phyloP scores from a whole-genome alignment of 2,888 invertebrate genomes.

The Drosophila greeni region DNA sequence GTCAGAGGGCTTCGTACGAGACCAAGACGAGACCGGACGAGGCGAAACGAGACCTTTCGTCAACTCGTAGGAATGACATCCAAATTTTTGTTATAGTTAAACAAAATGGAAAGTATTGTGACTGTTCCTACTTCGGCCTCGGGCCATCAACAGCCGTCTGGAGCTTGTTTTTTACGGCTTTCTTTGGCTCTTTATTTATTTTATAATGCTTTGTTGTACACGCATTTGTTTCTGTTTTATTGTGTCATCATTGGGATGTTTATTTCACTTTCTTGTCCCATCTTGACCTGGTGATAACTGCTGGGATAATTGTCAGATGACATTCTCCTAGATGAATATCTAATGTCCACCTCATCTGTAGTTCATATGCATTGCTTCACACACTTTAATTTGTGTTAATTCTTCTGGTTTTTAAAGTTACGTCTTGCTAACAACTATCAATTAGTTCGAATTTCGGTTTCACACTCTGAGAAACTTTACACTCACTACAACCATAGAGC shows the following conservation, averaged over 20 bases:
- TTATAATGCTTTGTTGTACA: constrained; percentile 29
- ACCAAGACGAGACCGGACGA: constrained; percentile 2
- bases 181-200: constrained; percentile 32
- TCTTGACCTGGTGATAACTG: constrained; percentile 2
- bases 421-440: neutral
- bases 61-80: constrained; percentile 30
- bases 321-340: neutral
- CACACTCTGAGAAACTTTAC: neutral
- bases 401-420: constrained; percentile 1
- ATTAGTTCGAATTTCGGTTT: constrained; percentile 21
- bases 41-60: constrained; percentile 26
- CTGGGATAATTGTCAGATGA: neutral
- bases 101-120: constrained; percentile 52
- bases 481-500: neutral
- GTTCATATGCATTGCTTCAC: constrained; percentile 9
- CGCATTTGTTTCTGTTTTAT: constrained; percentile 33
- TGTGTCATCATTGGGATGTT: constrained; percentile 27
- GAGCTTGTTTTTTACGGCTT: constrained; percentile 32
- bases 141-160: constrained; percentile 3
- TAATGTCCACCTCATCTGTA: constrained; percentile 1
- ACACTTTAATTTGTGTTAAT: constrained; percentile 14
- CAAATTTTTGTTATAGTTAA: constrained; percentile 25
- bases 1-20: constrained; percentile 17
- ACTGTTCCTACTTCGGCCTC: constrained; percentile 6
- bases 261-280: constrained; percentile 21